Conservation (phyloP, 1,140 invertebrate species). For the Drosophila nigromelanica region DNA sequence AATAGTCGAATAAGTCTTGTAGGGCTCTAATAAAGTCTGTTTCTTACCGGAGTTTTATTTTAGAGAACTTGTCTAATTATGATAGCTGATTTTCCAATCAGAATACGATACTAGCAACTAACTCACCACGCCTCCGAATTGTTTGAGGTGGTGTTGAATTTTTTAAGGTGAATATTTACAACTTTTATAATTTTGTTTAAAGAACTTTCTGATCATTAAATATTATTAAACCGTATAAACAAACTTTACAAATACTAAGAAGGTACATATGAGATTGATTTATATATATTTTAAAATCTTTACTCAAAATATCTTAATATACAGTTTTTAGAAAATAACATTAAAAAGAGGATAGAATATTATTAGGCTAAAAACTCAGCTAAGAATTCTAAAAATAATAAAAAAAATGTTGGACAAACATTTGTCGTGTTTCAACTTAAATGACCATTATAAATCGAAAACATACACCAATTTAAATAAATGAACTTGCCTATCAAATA, state of each 20-base stretch:
- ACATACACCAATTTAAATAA: neutral
- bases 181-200: neutral
- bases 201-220: neutral
- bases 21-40: conserved; percentile 8
- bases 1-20: neutral
- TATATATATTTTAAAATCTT: too few relatives aligned
- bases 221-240: neutral
- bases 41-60: conserved; percentile 44
- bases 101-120: conserved; percentile 38
- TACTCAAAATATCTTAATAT: too few relatives aligned
- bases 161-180: neutral
- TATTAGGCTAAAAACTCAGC: too few relatives aligned
- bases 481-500: neutral
- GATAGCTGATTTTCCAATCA: conserved; percentile 44
- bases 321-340: too few relatives aligned
- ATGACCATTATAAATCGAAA: too few relatives aligned
- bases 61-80: conserved; percentile 1
- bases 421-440: too few relatives aligned
- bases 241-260: too few relatives aligned
- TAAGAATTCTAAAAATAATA: too few relatives aligned
- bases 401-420: too few relatives aligned
- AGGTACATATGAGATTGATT: too few relatives aligned
- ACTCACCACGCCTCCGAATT: neutral
- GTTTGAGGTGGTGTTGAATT: conserved; percentile 6
- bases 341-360: too few relatives aligned